Evolutionary conservation across 2,113 vertebrate genomes (phyloP).

Genomic region (Platysteira castanea): DNA sequence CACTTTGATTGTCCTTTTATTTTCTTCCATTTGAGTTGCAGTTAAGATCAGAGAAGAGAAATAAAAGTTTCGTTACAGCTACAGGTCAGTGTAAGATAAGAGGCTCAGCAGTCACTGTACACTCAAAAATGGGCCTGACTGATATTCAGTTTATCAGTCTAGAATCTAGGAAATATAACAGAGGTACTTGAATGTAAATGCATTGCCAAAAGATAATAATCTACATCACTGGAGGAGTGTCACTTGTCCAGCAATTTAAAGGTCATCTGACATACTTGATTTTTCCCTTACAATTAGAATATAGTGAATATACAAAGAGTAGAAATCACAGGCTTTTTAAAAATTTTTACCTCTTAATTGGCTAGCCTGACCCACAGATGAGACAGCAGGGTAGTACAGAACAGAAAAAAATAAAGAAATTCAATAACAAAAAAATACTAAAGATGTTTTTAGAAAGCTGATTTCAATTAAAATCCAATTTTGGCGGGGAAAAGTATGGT

Average conservation of each 20-base stretch:
- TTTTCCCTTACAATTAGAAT: conserved; percentile 28
- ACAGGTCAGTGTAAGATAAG: conserved; percentile 53
- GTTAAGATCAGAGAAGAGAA: conserved; percentile 26
- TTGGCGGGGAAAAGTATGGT: neutral
- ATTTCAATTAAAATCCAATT: conserved; percentile 20
- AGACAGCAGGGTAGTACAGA: neutral
- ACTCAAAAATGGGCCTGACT: conserved; percentile 8
- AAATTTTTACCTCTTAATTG: neutral
- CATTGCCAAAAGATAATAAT: conserved; percentile 57
- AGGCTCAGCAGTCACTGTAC: conserved; percentile 12
- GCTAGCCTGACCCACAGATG: neutral
- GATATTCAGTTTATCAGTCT: conserved; percentile 52
- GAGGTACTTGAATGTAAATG: conserved; percentile 58
- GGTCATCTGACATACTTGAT: conserved; percentile 21
- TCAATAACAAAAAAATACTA: neutral
- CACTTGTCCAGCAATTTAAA: conserved; percentile 53
- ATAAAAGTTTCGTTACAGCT: conserved; percentile 43
- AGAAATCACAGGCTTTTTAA: neutral
- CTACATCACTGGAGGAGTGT: neutral
- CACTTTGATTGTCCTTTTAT: neutral
- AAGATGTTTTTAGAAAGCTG: neutral
- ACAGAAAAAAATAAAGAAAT: neutral
- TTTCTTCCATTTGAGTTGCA: conserved; percentile 2
- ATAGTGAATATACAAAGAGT: neutral
- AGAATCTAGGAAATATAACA: conserved; percentile 47